Percentiles rank a stretch among this genome's conserved stretches.
Conservation (phyloP, 2,888 invertebrate species). For the Acronicta psi region DNA sequence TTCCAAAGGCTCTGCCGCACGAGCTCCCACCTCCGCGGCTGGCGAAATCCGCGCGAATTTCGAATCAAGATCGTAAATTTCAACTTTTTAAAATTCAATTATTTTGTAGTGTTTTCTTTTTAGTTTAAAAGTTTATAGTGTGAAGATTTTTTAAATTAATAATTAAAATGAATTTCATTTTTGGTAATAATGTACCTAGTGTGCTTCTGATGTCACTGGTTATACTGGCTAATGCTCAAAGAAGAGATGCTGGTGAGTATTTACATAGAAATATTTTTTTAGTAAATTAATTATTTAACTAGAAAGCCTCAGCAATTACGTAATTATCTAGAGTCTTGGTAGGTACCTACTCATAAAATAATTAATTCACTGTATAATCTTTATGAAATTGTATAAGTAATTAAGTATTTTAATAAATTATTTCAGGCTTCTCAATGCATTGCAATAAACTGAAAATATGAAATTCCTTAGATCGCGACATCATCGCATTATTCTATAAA, state of each 20-base stretch:
- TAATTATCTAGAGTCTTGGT: not conserved
- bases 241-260: slow-evolving; percentile 83
- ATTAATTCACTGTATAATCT: too few relatives aligned
- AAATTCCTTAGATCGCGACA: too few relatives aligned
- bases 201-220: slow-evolving; percentile 81
- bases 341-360: too few relatives aligned
- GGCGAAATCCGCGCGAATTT: slow-evolving; percentile 76
- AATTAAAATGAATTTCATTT: slow-evolving; percentile 75
- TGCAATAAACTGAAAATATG: too few relatives aligned
- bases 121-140: slow-evolving; percentile 9
- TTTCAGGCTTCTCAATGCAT: too few relatives aligned
- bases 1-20: slow-evolving; percentile 79
- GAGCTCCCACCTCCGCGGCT: slow-evolving; percentile 71
- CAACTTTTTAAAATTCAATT: slow-evolving; percentile 30
- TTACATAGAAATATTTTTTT: not conserved
- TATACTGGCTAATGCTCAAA: slow-evolving; percentile 82
- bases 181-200: slow-evolving; percentile 76
- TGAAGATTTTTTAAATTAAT: not conserved
- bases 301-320: not conserved
- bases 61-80: slow-evolving; percentile 62
- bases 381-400: too few relatives aligned
- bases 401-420: too few relatives aligned
- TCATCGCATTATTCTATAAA: too few relatives aligned
- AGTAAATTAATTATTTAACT: not conserved
- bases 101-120: slow-evolving; percentile 18